These are phyloP conservation scores for Chaetodon trifasciatus DNA, from an alignment of 2,797 vertebrate species.

Conservation along the genomic window DNA sequence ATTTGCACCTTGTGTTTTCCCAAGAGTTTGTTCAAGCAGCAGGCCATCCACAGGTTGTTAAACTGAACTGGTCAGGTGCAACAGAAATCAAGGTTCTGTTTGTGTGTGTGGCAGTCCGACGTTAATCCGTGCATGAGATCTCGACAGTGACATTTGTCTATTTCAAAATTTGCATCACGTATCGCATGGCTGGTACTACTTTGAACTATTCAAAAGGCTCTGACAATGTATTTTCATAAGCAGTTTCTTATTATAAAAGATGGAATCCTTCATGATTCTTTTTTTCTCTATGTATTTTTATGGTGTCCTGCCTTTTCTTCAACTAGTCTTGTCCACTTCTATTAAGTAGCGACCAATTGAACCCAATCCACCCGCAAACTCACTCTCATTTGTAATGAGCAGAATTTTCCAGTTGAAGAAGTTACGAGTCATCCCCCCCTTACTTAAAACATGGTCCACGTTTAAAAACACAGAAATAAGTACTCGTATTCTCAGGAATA, in stretches of 20 bases:
- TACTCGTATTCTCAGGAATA: too few species aligned
- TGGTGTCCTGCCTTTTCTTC: not conserved
- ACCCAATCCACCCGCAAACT: slow-evolving; percentile 20
- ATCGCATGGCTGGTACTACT: not conserved
- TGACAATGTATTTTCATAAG: not conserved
- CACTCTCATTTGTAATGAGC: not conserved
- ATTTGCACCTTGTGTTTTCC: slow-evolving; percentile 20
- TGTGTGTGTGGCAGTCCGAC: not conserved
- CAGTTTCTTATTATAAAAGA: not conserved
- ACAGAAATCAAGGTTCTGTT: not conserved
- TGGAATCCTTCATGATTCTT: not conserved
- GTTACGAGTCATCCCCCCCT: slow-evolving; percentile 29
- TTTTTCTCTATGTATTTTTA: not conserved
- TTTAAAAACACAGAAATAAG: slow-evolving; percentile 21
- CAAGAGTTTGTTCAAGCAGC: not conserved
- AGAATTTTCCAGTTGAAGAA: slow-evolving; percentile 36
- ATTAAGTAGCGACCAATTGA: slow-evolving; percentile 5
- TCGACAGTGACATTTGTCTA: not conserved
- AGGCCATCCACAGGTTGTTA: not conserved
- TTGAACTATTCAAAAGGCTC: not conserved
- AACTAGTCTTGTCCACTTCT: not conserved
- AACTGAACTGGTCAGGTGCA: slow-evolving; percentile 1
- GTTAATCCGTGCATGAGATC: not conserved
- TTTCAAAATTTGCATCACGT: not conserved
- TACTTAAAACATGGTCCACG: slow-evolving; percentile 22